A percentile compares a stretch with the other conserved stretches of the same genome.
Conservation (phyloP, 2,888 invertebrate species). For the Pyralis farinalis region DNA sequence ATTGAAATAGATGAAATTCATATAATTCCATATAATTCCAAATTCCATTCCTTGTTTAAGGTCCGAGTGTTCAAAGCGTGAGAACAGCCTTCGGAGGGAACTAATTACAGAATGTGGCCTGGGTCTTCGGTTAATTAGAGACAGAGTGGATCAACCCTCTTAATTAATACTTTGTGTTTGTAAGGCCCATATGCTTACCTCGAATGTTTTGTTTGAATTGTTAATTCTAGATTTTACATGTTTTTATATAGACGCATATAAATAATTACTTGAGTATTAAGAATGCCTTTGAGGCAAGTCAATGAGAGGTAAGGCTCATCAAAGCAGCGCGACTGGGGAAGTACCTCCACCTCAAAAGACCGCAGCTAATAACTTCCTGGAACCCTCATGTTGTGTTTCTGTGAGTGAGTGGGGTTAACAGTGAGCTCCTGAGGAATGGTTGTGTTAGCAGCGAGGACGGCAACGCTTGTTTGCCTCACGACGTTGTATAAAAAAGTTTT, state of each 20-base stretch:
- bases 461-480: too few species aligned
- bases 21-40: constrained; percentile 56
- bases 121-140: constrained; percentile 80
- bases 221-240: constrained; percentile 64
- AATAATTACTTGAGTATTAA: too few species aligned
- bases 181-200: constrained; percentile 63
- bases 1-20: constrained; percentile 56
- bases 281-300: too few species aligned
- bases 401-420: too few species aligned
- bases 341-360: too few species aligned
- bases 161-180: constrained; percentile 76
- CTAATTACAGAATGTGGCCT: constrained; percentile 76
- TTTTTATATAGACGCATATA: background rate
- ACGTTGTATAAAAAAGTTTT: too few species aligned
- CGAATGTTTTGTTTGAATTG: constrained; percentile 72
- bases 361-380: too few species aligned
- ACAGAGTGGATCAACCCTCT: constrained; percentile 74
- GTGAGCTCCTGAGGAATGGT: too few species aligned
- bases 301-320: too few species aligned
- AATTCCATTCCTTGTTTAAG: constrained; percentile 49
- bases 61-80: constrained; percentile 54
- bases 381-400: too few species aligned
- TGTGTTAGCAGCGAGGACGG: too few species aligned
- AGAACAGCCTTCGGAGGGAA: constrained; percentile 73
- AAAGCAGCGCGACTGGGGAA: too few species aligned